Evolutionary conservation across 2,113 vertebrate species (phyloP).

Genomic region (western clawed frog (Xenopus tropicalis)): DNA sequence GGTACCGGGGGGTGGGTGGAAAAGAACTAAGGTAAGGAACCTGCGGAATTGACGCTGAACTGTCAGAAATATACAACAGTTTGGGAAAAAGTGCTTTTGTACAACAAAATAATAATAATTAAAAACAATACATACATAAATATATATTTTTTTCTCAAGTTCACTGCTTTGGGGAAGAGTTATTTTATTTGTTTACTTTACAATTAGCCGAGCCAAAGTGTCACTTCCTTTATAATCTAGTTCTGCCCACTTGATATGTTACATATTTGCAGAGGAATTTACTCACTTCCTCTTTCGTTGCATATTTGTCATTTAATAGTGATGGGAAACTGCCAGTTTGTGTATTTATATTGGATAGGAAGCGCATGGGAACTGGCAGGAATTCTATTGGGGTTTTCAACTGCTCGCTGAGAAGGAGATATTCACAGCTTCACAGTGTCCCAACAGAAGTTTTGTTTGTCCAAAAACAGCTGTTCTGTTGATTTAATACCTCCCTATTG

Average conservation of each 20-base stretch:
- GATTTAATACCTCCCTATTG: background rate
- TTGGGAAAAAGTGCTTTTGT: no score
- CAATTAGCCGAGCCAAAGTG: no score
- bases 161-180: no score
- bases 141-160: no score
- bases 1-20: no score
- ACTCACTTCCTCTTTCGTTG: slow-evolving; percentile 36
- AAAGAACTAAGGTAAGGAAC: no score
- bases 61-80: no score
- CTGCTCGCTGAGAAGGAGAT: slow-evolving; percentile 33
- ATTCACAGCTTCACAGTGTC: slow-evolving; percentile 30
- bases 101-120: no score
- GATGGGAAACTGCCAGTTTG: slow-evolving; percentile 40
- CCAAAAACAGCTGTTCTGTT: background rate
- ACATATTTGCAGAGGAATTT: slow-evolving; percentile 35
- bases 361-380: slow-evolving; percentile 28
- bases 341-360: slow-evolving; percentile 39
- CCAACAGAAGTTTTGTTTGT: slow-evolving; percentile 18
- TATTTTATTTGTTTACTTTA: no score
- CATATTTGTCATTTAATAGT: slow-evolving; percentile 30
- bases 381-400: slow-evolving; percentile 26
- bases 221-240: slow-evolving; percentile 27
- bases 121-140: no score
- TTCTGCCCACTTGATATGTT: slow-evolving; percentile 16
- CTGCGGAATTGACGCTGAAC: no score